Evolutionary conservation across 2,113 vertebrate species (phyloP), one percentile per base, ranked within the genome.

Genomic region (Taxidea taxus): DNA sequence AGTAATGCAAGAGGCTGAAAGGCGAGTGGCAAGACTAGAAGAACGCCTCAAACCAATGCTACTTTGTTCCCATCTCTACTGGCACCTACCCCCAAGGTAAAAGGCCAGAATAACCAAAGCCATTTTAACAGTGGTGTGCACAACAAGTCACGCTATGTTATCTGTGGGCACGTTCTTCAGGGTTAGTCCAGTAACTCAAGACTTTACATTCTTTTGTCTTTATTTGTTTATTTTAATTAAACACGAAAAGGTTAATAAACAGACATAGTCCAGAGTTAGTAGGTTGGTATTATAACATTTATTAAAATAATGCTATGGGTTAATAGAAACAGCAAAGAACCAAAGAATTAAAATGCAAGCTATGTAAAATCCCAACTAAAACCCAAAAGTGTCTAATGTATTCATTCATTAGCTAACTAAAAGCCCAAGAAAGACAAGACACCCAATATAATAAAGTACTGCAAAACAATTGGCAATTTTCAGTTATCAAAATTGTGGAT

Each of bases 201-300:
- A 98, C 98, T 98, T 98, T 98, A 98, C 98, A 98, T 98, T 99
- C 99, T 98, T 98, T 97, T 4, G 97, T 99, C 98, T 98, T 97
- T 99, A 97, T 98, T 98, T 98, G 98, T 98, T 98, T 98, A 98
- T 98, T 99, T 98, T 99, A 99, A 99, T 99, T 99, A 99, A 98
- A 99, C 99, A 99, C 97, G 98, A 98, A 99, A 98, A 99, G 99
- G 99, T 99, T 99, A 99, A 99, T 99, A 98, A 99, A 99, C 99
- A 99, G 98, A 99, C 99, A 99, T 98, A 99, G 99, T 99, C 99
- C 99, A 99, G 98, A 99, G 99, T 99, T 99, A 99, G 99, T 99
- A 99, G 99, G 99, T 99, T 99, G 99, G 99, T 99, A 99, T 99
- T 99, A 99, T 99, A 99, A 99, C 99, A 99, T 99, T 99, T 99